Conservation (phyloP, 2,113 vertebrate species). For the Thomomys bottae region DNA sequence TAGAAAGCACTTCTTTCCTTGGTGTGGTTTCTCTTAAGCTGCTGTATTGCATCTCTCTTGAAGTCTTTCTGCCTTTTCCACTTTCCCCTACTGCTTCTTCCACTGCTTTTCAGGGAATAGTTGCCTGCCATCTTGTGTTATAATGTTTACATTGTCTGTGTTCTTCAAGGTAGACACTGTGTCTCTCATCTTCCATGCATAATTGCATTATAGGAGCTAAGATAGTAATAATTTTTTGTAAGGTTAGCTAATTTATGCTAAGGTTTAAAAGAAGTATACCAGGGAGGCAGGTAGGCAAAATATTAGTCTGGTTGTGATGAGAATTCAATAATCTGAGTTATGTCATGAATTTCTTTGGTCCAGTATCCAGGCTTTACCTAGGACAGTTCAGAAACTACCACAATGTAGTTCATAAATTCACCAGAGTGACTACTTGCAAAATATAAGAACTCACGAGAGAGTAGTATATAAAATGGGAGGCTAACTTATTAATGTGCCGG, state of each 20-base stretch:
- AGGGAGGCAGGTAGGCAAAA: not conserved
- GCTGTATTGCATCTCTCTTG: not conserved
- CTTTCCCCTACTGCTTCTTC: not conserved
- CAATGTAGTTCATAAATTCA: slow-evolving; percentile 22
- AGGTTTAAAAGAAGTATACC: not conserved
- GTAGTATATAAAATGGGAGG: not conserved
- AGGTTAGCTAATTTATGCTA: not conserved
- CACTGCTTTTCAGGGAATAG: not conserved
- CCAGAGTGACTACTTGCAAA: slow-evolving; percentile 19
- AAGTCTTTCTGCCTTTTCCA: not conserved
- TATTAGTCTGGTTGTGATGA: not conserved
- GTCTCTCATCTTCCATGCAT: not conserved
- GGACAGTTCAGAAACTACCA: not conserved
- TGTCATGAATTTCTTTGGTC: not conserved
- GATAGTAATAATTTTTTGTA: not conserved
- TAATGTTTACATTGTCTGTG: not conserved
- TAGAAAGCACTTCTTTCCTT: not conserved
- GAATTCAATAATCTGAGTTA: not conserved
- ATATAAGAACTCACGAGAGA: slow-evolving; percentile 10
- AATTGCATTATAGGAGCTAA: not conserved
- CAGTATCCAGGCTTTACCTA: not conserved
- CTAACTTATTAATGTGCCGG: slow-evolving; percentile 27
- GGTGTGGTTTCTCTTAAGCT: not conserved
- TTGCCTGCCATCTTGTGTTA: not conserved
- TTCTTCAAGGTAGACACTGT: not conserved